These are phyloP conservation scores for Acleris holmiana DNA, from an alignment of 2,888 invertebrate species.

Conservation along the genomic window DNA sequence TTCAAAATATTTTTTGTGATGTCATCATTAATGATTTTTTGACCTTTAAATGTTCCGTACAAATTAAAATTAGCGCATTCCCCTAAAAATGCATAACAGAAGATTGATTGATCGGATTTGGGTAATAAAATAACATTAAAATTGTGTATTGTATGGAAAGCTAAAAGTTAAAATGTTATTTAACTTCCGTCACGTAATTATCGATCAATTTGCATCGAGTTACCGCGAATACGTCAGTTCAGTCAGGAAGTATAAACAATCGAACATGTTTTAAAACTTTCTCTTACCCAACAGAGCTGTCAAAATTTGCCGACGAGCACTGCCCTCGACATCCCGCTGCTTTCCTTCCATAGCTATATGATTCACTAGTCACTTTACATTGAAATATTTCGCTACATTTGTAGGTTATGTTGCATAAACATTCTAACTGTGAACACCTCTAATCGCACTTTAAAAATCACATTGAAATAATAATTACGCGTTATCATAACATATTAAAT, in stretches of 20 bases:
- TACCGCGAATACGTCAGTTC: too few species aligned
- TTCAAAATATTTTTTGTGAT: too few species aligned
- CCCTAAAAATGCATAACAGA: too few species aligned
- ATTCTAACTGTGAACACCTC: constrained; percentile 1
- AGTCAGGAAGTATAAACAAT: constrained; percentile 11
- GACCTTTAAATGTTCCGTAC: too few species aligned
- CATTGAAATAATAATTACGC: background rate
- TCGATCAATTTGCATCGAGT: too few species aligned
- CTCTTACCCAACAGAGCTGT: constrained; percentile 66
- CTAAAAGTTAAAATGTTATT: too few species aligned
- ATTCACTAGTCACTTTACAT: constrained; percentile 14
- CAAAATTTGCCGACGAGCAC: constrained; percentile 58
- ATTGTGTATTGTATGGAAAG: too few species aligned
- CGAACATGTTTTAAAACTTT: constrained; percentile 24
- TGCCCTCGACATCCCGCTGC: constrained; percentile 49
- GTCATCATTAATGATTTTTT: too few species aligned
- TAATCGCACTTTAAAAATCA: background rate
- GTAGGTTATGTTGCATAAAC: constrained; percentile 36
- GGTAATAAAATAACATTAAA: too few species aligned
- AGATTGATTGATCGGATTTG: too few species aligned
- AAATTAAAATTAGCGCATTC: too few species aligned
- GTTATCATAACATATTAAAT: constrained; percentile 4
- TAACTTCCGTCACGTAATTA: too few species aligned
- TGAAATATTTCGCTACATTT: constrained; percentile 26
- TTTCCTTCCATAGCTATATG: constrained; percentile 52